phyloP scores from a whole-genome alignment of 2,888 invertebrate species.

The Allophyes oxyacanthae region DNA sequence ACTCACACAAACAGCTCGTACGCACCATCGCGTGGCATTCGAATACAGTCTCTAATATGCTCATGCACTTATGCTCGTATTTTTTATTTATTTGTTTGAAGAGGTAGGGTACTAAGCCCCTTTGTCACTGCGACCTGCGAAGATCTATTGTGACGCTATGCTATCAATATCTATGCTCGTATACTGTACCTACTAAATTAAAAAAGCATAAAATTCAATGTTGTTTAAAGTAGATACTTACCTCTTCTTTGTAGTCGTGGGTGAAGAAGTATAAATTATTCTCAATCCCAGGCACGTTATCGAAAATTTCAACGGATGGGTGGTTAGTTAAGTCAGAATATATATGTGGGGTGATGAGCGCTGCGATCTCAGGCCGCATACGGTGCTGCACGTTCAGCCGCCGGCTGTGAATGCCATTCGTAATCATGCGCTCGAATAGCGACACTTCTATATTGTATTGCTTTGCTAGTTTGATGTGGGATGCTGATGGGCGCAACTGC shows the following conservation, averaged over 20 bases:
- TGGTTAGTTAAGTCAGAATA: slow-evolving; percentile 91
- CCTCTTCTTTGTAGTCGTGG: slow-evolving; percentile 90
- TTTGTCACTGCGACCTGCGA: too few species aligned
- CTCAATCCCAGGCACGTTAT: slow-evolving; percentile 89
- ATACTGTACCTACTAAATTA: too few species aligned
- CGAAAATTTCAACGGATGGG: slow-evolving; percentile 88
- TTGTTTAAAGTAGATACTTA: slow-evolving; percentile 53
- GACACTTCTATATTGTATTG: slow-evolving; percentile 93
- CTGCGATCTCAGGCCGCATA: slow-evolving; percentile 91
- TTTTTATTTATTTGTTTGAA: too few species aligned
- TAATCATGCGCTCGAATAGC: slow-evolving; percentile 94
- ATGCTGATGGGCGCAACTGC: slow-evolving; percentile 93
- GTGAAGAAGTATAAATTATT: slow-evolving; percentile 92
- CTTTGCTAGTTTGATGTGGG: slow-evolving; percentile 91
- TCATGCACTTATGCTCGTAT: too few species aligned
- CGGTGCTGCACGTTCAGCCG: slow-evolving; percentile 92
- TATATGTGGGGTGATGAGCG: slow-evolving; percentile 91
- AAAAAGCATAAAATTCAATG: too few species aligned
- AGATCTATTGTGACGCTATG: too few species aligned
- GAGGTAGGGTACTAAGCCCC: too few species aligned
- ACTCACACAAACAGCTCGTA: too few species aligned
- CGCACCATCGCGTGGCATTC: too few species aligned
- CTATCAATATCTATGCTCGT: too few species aligned
- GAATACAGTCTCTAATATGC: too few species aligned
- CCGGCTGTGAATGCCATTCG: slow-evolving; percentile 90